Evolutionary conservation across 2,113 vertebrate species (phyloP).

Genomic region (Seriola rivoliana): DNA sequence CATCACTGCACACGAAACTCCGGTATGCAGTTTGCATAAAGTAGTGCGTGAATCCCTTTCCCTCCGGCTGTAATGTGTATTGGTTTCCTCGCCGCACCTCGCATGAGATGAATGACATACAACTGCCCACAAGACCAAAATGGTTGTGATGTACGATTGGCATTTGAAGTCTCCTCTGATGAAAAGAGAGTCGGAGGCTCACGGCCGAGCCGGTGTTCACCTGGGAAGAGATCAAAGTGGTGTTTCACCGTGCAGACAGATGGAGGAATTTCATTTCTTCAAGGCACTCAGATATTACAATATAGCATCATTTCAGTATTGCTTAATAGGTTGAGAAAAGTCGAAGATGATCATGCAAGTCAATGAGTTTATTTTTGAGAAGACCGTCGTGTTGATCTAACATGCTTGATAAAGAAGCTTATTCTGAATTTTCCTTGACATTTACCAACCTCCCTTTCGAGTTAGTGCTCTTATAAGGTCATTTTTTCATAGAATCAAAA

Average conservation of each 20-base stretch:
- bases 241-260: conserved; percentile 30
- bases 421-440: conserved; percentile 8
- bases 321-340: conserved; percentile 8
- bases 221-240: conserved; percentile 61
- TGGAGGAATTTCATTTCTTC: conserved; percentile 46
- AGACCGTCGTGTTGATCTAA: conserved; percentile 3
- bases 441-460: background rate
- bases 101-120: conserved; percentile 25
- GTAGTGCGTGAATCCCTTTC: background rate
- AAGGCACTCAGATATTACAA: conserved; percentile 36
- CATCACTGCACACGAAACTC: conserved; percentile 13
- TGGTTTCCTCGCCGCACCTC: background rate
- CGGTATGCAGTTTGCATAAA: conserved; percentile 26
- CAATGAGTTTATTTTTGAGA: background rate
- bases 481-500: background rate
- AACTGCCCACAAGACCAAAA: conserved; percentile 31
- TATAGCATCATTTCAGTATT: conserved; percentile 20
- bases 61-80: conserved; percentile 7
- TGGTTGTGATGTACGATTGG: conserved; percentile 10
- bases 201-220: conserved; percentile 31
- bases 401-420: conserved; percentile 28
- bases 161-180: conserved; percentile 21
- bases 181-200: conserved; percentile 30
- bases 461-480: background rate
- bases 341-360: conserved; percentile 31